phyloP scores from a whole-genome alignment of 2,888 invertebrate species.

The Xylocampa areola region DNA sequence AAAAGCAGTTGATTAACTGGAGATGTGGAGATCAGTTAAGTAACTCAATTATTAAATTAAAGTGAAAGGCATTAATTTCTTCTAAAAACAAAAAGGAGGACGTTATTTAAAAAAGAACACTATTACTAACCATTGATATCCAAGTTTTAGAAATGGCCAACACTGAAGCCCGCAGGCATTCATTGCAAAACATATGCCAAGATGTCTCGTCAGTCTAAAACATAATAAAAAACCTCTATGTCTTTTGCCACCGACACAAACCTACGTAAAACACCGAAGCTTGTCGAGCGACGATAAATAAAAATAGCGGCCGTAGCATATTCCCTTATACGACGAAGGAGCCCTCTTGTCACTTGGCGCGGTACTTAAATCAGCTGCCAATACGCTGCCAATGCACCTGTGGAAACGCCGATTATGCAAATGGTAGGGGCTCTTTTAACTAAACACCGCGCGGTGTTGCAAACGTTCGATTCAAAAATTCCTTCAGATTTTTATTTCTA shows the following conservation, averaged over 20 bases:
- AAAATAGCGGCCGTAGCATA: conserved; percentile 78
- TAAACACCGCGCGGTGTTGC: conserved; percentile 78
- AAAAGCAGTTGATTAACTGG: too few species aligned
- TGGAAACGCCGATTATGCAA: conserved; percentile 88
- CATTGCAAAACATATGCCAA: conserved; percentile 46
- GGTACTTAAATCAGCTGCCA: conserved; percentile 86
- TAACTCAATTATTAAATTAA: too few species aligned
- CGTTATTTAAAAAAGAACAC: conserved; percentile 5
- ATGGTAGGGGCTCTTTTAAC: conserved; percentile 79
- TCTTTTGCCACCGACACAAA: conserved; percentile 52
- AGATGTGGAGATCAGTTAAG: too few species aligned
- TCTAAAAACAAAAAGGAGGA: conserved; percentile 2
- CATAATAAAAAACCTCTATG: conserved; percentile 45
- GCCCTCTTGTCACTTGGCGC: conserved; percentile 78
- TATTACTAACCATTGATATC: background rate
- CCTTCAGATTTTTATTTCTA: conserved; percentile 57
- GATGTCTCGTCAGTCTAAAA: conserved; percentile 26
- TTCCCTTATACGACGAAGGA: conserved; percentile 82
- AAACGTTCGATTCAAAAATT: conserved; percentile 67
- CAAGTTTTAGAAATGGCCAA: conserved; percentile 12
- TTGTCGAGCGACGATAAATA: conserved; percentile 77
- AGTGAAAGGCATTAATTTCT: too few species aligned
- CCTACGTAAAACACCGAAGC: conserved; percentile 59
- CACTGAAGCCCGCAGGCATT: conserved; percentile 20
- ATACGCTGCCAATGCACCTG: conserved; percentile 80